A percentile compares a stretch with the other conserved stretches of the same genome.
Conservation (phyloP, 2,888 invertebrate genomes). For the Holacanthella duospinosa region DNA sequence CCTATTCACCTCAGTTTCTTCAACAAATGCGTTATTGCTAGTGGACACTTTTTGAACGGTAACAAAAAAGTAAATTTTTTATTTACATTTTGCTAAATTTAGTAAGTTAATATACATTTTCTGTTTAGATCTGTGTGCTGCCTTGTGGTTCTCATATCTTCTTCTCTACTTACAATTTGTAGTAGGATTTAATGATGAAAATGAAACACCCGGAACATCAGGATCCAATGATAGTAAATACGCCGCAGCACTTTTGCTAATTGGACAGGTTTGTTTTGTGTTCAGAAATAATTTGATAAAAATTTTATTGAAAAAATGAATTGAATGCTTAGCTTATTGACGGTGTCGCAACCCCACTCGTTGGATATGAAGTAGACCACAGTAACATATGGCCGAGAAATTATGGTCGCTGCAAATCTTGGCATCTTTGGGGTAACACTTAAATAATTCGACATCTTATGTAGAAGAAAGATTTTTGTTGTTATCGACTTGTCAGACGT, state of each 20-base stretch:
- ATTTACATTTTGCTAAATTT: not conserved
- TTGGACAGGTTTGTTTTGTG: constrained; percentile 49
- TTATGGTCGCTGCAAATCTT: constrained; percentile 73
- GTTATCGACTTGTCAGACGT: too few relatives aligned
- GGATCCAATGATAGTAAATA: constrained; percentile 31
- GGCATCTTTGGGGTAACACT: constrained; percentile 73
- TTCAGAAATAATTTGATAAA: constrained; percentile 6
- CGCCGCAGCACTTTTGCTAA: constrained; percentile 56
- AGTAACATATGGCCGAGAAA: constrained; percentile 49
- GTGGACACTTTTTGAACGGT: constrained; percentile 74
- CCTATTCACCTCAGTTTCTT: constrained; percentile 12
- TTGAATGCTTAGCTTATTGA: constrained; percentile 58
- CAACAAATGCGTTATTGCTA: constrained; percentile 13
- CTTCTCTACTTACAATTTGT: constrained; percentile 66
- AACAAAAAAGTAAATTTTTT: not conserved
- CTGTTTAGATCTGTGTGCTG: constrained; percentile 85
- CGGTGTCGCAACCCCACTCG: constrained; percentile 74
- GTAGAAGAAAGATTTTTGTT: too few relatives aligned
- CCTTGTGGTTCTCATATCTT: constrained; percentile 89
- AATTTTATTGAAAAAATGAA: not conserved
- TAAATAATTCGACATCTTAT: constrained; percentile 5
- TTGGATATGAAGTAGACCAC: constrained; percentile 73
- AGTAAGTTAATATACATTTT: constrained; percentile 78
- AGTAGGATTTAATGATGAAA: constrained; percentile 40
- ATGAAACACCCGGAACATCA: too few relatives aligned